phyloP scores from a whole-genome alignment of 2,113 vertebrate species.

The Apeltes quadracus region DNA sequence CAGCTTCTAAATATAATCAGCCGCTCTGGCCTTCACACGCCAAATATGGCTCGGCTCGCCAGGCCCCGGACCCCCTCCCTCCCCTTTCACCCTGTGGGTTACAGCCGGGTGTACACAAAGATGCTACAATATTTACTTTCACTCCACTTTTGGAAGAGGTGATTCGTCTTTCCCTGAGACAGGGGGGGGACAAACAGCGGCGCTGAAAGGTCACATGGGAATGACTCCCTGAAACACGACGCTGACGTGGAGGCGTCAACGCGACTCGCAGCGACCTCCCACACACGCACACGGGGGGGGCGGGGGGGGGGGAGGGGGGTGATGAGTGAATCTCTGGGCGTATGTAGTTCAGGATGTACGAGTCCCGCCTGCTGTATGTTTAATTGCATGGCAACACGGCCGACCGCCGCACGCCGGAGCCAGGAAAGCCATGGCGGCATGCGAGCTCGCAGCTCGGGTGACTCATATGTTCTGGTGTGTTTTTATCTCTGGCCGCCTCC shows the following conservation, averaged over 20 bases:
- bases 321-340: no score
- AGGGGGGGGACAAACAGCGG: background rate
- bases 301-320: no score
- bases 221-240: conserved; percentile 23
- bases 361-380: conserved; percentile 46
- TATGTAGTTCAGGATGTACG: conserved; percentile 6
- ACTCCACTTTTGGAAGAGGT: background rate
- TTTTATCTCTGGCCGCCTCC: conserved; percentile 63
- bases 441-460: conserved; percentile 44
- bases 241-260: conserved; percentile 4
- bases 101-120: conserved; percentile 13
- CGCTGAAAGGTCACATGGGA: conserved; percentile 47
- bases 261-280: background rate
- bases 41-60: conserved; percentile 46
- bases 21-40: conserved; percentile 33
- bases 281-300: background rate
- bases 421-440: conserved; percentile 30
- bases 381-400: conserved; percentile 75
- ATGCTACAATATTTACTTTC: background rate
- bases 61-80: conserved; percentile 9
- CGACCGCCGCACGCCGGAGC: conserved; percentile 26
- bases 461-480: conserved; percentile 72
- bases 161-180: background rate
- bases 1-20: conserved; percentile 58
- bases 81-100: conserved; percentile 2